Evolutionary conservation across 1,140 invertebrate genomes (phyloP).

Genomic region (Caenorhabditis latens): DNA sequence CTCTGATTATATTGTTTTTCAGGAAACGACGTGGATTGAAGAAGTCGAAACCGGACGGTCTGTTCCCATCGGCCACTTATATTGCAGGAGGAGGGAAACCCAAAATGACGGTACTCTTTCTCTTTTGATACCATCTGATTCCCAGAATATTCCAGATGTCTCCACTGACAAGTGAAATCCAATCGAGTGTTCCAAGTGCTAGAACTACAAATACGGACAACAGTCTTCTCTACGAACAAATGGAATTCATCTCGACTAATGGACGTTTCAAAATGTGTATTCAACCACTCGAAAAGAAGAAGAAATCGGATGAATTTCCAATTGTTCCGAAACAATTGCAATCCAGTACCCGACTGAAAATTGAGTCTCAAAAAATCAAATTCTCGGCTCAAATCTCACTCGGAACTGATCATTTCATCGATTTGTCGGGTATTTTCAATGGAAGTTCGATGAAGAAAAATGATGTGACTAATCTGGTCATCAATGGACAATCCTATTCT

Average conservation of each 20-base stretch:
- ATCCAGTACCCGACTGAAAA: constrained; percentile 10
- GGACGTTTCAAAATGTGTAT: neutral
- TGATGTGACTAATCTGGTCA: neutral
- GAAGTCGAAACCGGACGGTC: neutral
- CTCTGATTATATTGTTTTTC: neutral
- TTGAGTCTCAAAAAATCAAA: neutral
- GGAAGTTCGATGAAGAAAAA: constrained; percentile 19
- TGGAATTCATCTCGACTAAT: constrained; percentile 5
- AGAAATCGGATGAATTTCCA: neutral
- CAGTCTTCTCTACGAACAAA: neutral
- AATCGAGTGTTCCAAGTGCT: neutral
- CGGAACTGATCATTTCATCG: neutral
- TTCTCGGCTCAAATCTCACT: neutral
- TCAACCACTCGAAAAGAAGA: neutral
- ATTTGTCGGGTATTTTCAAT: constrained; percentile 37
- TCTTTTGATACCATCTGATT: neutral
- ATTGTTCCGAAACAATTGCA: constrained; percentile 8
- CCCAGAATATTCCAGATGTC: neutral
- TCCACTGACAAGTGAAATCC: neutral
- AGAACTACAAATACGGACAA: neutral
- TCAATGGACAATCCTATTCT: constrained; percentile 28
- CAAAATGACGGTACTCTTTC: neutral
- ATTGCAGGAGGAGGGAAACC: neutral
- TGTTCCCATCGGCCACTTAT: neutral
- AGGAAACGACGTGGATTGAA: neutral